A percentile compares a stretch with the other conserved stretches of the same genome.
These are phyloP conservation scores for Kradibia gibbosae DNA, from an alignment of 1,140 invertebrate species.

Conservation along the genomic window DNA sequence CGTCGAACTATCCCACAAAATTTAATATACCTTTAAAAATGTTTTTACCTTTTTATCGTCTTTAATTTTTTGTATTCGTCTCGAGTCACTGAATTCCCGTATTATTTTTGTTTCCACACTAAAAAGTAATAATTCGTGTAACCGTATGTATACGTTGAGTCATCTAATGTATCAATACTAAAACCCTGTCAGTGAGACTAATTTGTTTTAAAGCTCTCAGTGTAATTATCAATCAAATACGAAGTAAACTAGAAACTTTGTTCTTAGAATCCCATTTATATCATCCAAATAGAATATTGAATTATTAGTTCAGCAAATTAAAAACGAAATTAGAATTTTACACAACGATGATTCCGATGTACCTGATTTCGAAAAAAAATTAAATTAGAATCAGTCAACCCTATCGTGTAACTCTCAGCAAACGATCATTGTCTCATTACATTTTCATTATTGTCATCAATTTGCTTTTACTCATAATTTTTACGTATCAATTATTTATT, in stretches of 20 bases:
- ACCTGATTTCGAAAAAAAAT: conserved; percentile 35
- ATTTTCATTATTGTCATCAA: conserved; percentile 52
- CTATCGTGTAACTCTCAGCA: conserved; percentile 38
- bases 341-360: conserved; percentile 23
- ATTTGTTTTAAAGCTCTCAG: conserved; percentile 39
- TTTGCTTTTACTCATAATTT: conserved; percentile 40
- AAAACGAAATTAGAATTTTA: conserved; percentile 27
- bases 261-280: not conserved
- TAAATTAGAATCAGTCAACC: conserved; percentile 43
- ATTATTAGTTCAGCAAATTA: too few species aligned
- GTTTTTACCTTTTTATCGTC: conserved; percentile 51
- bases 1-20: conserved; percentile 68
- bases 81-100: conserved; percentile 23
- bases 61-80: not conserved
- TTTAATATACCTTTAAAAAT: conserved; percentile 67
- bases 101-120: conserved; percentile 22
- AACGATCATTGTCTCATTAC: conserved; percentile 46
- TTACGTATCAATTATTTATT: conserved; percentile 47
- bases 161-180: conserved; percentile 35
- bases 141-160: conserved; percentile 1
- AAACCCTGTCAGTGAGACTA: conserved; percentile 34
- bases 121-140: not conserved
- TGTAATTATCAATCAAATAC: conserved; percentile 13
- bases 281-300: too few species aligned
- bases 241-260: not conserved